A percentile compares a stretch with the other conserved stretches of the same genome.
Conservation (phyloP, 2,113 vertebrate species). For the Nothobranchius furzeri region DNA sequence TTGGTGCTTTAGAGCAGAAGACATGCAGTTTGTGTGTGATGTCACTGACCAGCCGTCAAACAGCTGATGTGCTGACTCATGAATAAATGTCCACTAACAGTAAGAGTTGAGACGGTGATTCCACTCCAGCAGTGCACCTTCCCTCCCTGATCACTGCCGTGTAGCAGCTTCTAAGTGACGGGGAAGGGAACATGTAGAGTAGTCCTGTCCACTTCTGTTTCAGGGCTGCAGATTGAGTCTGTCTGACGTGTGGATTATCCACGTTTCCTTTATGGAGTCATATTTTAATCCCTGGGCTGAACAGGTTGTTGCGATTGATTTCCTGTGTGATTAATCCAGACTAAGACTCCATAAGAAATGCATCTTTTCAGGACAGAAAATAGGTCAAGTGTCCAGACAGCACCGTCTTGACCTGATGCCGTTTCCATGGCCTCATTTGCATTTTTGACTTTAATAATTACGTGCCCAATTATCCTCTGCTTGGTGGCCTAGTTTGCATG, state of each 20-base stretch:
- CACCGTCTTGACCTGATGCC: conserved; percentile 59
- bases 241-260: conserved; percentile 58
- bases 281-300: conserved; percentile 62
- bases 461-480: conserved; percentile 70
- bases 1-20: too few species aligned
- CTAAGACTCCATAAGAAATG: conserved; percentile 67
- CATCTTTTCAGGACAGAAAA: conserved; percentile 68
- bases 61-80: too few species aligned
- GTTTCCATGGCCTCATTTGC: conserved; percentile 68
- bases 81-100: too few species aligned
- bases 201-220: conserved; percentile 8
- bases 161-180: too few species aligned
- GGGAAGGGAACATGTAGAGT: conserved; percentile 6
- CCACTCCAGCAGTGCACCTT: too few species aligned
- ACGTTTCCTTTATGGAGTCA: conserved; percentile 58
- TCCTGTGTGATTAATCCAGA: conserved; percentile 70
- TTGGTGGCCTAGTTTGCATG: conserved; percentile 75
- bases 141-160: too few species aligned
- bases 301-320: conserved; percentile 60
- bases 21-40: too few species aligned
- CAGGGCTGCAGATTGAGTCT: conserved; percentile 11
- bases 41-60: too few species aligned
- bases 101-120: too few species aligned
- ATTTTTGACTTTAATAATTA: conserved; percentile 79
- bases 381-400: conserved; percentile 80